A percentile compares a stretch with the other conserved stretches of the same genome.
Evolutionary conservation across 2,888 invertebrate genomes (phyloP).

Genomic region (Amphimallon solstitiale): DNA sequence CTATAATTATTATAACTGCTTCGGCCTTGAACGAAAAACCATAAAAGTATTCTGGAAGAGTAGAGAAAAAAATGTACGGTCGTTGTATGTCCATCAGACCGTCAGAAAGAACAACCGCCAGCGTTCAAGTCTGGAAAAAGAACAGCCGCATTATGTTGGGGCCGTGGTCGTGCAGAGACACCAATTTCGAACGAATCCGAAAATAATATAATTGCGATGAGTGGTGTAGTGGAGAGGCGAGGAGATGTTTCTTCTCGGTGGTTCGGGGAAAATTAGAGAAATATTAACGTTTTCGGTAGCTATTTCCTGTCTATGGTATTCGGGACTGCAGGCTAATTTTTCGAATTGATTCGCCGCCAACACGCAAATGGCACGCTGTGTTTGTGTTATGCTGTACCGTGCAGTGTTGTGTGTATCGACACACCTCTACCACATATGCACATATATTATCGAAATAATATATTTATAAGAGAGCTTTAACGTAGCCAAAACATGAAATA

Average conservation of each 20-base stretch:
- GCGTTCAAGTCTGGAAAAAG: neutral
- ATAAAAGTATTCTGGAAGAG: constrained; percentile 41
- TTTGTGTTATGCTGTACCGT: neutral
- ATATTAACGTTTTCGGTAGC: constrained; percentile 43
- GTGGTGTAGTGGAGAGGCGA: neutral
- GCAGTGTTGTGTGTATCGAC: too few species aligned
- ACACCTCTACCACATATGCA: neutral
- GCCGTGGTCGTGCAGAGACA: constrained; percentile 43
- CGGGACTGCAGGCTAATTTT: constrained; percentile 41
- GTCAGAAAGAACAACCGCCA: neutral
- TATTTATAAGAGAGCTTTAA: neutral
- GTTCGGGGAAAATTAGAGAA: constrained; percentile 39
- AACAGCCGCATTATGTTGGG: neutral
- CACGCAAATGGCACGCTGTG: constrained; percentile 37
- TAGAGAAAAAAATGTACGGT: constrained; percentile 30
- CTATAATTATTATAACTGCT: constrained; percentile 46
- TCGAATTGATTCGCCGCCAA: constrained; percentile 43
- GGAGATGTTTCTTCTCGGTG: neutral
- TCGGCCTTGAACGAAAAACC: constrained; percentile 45
- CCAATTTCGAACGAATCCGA: constrained; percentile 46
- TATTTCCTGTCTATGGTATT: constrained; percentile 49
- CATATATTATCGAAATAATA: neutral
- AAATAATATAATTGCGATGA: constrained; percentile 45
- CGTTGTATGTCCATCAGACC: constrained; percentile 7
- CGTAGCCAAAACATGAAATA: too few species aligned